Percentiles rank a stretch among this genome's conserved stretches.
These are phyloP conservation scores for Liposcelis brunnea DNA, from an alignment of 2,888 invertebrate genomes.

Conservation along the genomic window DNA sequence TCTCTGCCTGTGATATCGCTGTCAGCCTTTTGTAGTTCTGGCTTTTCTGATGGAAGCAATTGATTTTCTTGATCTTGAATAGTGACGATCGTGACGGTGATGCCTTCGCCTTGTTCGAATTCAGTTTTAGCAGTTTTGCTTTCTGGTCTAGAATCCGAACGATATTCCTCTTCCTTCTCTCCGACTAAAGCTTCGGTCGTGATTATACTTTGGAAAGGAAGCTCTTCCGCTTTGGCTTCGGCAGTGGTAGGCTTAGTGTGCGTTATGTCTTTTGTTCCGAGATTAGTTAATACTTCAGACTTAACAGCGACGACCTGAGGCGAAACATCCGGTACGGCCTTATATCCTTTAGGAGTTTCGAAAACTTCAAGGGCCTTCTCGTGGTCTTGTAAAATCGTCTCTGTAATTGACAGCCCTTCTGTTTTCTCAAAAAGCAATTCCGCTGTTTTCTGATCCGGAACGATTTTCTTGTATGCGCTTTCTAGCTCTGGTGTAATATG, in stretches of 20 bases:
- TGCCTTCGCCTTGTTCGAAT: constrained; percentile 22
- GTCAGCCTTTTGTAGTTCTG: constrained; percentile 25
- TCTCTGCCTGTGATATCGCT: constrained; percentile 25
- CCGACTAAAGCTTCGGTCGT: constrained; percentile 35
- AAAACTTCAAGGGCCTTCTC: constrained; percentile 31
- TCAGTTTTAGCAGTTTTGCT: constrained; percentile 28
- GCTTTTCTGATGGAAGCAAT: constrained; percentile 22
- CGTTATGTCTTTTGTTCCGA: constrained; percentile 12
- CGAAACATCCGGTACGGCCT: constrained; percentile 34
- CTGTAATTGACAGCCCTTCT: constrained; percentile 39
- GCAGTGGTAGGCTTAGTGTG: constrained; percentile 19
- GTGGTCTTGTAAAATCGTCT: constrained; percentile 28
- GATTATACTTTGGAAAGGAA: constrained; percentile 37
- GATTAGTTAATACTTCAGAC: constrained; percentile 30
- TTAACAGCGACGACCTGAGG: constrained; percentile 26
- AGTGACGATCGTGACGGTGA: constrained; percentile 23
- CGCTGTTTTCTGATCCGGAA: constrained; percentile 28
- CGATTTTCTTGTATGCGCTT: constrained; percentile 15
- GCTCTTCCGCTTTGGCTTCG: constrained; percentile 30
- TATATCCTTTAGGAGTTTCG: constrained; percentile 27
- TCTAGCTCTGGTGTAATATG: constrained; percentile 15
- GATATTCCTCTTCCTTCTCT: constrained; percentile 38
- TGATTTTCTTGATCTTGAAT: constrained; percentile 19
- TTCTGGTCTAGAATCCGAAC: constrained; percentile 26
- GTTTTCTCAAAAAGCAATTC: constrained; percentile 34